phyloP scores from a whole-genome alignment of 2,888 invertebrate species.

The Salticus scenicus region DNA sequence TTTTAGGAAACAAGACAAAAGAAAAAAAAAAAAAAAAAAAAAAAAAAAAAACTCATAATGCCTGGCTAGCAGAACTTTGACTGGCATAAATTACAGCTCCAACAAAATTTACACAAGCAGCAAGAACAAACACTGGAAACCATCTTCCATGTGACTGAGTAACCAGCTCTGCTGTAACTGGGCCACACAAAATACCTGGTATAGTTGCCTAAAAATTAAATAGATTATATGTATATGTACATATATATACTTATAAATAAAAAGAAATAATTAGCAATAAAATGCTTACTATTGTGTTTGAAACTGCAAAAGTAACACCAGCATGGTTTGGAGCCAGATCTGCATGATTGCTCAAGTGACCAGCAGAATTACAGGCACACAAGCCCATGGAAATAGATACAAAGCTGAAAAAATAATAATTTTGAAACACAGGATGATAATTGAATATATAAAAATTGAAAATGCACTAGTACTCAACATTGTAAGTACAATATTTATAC shows the following conservation, averaged over 20 bases:
- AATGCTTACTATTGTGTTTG: conserved; percentile 83
- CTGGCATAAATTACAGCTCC: conserved; percentile 84
- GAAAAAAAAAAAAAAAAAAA: not conserved
- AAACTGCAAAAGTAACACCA: conserved; percentile 85
- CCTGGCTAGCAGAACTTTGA: conserved; percentile 79
- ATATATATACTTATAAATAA: not conserved
- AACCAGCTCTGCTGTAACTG: conserved; percentile 84
- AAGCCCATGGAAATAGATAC: conserved; percentile 85
- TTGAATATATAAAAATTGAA: too few species aligned
- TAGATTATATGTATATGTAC: not conserved
- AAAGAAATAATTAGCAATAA: not conserved
- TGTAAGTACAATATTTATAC: too few species aligned
- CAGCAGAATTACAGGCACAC: conserved; percentile 85
- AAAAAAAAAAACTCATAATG: conserved; percentile 46
- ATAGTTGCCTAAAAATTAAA: conserved; percentile 80
- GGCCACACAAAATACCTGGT: conserved; percentile 85
- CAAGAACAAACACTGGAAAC: conserved; percentile 84
- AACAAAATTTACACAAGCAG: conserved; percentile 83
- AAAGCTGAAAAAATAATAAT: conserved; percentile 78
- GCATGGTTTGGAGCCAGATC: conserved; percentile 87
- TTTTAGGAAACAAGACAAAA: too few species aligned
- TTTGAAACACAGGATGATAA: too few species aligned
- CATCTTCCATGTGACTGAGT: conserved; percentile 83
- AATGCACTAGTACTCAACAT: too few species aligned
- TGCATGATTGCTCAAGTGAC: conserved; percentile 85